A percentile compares a stretch with the other conserved stretches of the same genome.
These are phyloP conservation scores for Umimayanthus kanabou DNA, from an alignment of 92 coral and sea anemone species.

Conservation along the genomic window DNA sequence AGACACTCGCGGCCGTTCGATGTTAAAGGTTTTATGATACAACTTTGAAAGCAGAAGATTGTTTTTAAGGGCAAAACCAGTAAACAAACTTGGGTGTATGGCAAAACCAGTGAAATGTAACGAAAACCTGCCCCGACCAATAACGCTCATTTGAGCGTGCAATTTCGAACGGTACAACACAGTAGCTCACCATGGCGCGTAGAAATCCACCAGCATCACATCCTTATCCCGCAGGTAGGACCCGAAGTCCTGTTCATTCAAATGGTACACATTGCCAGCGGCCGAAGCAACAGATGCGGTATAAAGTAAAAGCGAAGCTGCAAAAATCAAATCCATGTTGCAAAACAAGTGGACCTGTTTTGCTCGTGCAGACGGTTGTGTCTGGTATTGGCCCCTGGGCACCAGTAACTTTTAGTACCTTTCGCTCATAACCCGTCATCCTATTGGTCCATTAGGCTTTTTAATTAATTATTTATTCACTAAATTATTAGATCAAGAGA, in stretches of 20 bases:
- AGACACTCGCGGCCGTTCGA: no score
- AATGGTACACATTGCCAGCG: slow-evolving; percentile 68
- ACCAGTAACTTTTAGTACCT: slow-evolving; percentile 24
- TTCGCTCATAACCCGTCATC: not conserved
- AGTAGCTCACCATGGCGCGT: slow-evolving; percentile 91
- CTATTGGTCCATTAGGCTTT: slow-evolving; percentile 4
- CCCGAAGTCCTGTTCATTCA: slow-evolving; percentile 82
- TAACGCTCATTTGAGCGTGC: slow-evolving; percentile 36
- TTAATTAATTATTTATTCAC: not conserved
- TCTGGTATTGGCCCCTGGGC: slow-evolving; percentile 13
- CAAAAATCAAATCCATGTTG: slow-evolving; percentile 35
- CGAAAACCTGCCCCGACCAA: slow-evolving; percentile 8
- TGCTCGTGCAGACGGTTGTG: slow-evolving; percentile 27
- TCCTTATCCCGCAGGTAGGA: slow-evolving; percentile 82
- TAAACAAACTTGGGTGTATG: not conserved
- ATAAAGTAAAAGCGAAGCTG: slow-evolving; percentile 10
- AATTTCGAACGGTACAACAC: slow-evolving; percentile 12
- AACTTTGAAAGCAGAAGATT: no score
- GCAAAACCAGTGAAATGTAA: not conserved
- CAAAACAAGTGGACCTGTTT: slow-evolving; percentile 20
- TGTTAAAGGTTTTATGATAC: not conserved
- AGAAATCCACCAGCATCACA: slow-evolving; percentile 94
- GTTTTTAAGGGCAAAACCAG: not conserved
- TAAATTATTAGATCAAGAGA: slow-evolving; percentile 32
- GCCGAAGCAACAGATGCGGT: slow-evolving; percentile 12